Evolutionary conservation across 2,797 vertebrate genomes (phyloP).

Genomic region (Macropus fuliginosus): DNA sequence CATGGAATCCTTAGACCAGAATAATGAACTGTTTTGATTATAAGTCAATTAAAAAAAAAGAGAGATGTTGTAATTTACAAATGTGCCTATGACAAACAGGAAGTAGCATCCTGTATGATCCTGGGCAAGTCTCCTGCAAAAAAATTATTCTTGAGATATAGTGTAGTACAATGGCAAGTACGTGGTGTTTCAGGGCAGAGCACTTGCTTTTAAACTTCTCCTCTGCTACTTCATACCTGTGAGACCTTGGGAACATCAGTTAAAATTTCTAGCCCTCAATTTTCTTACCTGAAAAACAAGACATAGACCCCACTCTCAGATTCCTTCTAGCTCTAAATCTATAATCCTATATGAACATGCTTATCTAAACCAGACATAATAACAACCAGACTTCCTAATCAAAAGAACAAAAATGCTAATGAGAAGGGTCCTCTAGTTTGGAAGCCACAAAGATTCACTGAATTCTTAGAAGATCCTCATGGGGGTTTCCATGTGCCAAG

Average conservation of each 20-base stretch:
- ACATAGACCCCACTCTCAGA: background rate
- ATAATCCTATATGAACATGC: background rate
- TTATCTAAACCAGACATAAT: background rate
- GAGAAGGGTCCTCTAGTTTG: background rate
- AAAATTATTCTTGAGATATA: no score
- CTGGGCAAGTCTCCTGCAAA: background rate
- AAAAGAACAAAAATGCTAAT: background rate
- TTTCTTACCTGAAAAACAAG: background rate
- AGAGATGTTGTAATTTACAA: background rate
- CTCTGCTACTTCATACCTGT: background rate
- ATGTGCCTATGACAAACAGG: background rate
- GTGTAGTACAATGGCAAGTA: background rate
- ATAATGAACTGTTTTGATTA: background rate
- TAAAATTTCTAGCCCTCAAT: background rate
- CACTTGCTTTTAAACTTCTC: no score
- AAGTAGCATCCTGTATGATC: background rate
- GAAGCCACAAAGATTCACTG: background rate
- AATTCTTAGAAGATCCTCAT: background rate
- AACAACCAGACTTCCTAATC: background rate
- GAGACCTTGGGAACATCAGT: background rate
- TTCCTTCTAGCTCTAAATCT: background rate
- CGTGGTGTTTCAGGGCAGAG: background rate
- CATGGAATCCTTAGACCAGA: background rate
- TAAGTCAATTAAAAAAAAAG: background rate
- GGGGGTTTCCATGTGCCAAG: background rate